These are phyloP conservation scores for Drosophila colorata DNA, from an alignment of 2,888 invertebrate genomes.

Conservation along the genomic window DNA sequence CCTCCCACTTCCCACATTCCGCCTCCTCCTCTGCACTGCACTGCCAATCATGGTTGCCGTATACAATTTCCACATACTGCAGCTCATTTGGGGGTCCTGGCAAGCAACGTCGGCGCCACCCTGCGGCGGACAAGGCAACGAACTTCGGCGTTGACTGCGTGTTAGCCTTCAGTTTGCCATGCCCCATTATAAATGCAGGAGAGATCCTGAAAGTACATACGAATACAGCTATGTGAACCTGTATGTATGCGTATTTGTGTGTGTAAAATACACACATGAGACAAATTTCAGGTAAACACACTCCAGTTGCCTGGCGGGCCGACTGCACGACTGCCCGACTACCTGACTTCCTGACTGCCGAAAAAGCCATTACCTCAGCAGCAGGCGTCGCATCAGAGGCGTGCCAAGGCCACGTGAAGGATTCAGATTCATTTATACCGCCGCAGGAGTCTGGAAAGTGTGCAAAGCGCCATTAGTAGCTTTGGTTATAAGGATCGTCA, in stretches of 20 bases:
- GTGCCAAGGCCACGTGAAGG: constrained; percentile 75
- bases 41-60: constrained; percentile 56
- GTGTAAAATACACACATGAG: constrained; percentile 64
- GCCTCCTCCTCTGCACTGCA: constrained; percentile 40
- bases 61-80: constrained; percentile 50
- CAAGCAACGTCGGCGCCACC: constrained; percentile 9
- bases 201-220: constrained; percentile 30
- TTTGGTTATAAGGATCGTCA: constrained; percentile 51
- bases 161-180: constrained; percentile 31
- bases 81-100: constrained; percentile 44
- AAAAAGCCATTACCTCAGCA: constrained; percentile 53
- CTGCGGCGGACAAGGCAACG: constrained; percentile 44
- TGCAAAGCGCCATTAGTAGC: constrained; percentile 56
- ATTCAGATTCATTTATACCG: constrained; percentile 66
- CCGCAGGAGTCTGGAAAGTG: constrained; percentile 36
- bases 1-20: background rate
- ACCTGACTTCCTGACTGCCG: constrained; percentile 19
- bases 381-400: constrained; percentile 22
- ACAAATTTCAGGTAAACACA: constrained; percentile 72
- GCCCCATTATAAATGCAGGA: constrained; percentile 49
- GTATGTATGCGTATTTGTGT: background rate
- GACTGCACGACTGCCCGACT: background rate
- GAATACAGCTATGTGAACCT: background rate
- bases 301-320: constrained; percentile 26
- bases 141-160: constrained; percentile 38